Conservation (phyloP, 1,140 invertebrate genomes). For the fruit fly (Drosophila melanogaster) region Release_6_plus_ISO1_MT NT_033779.5:18214001-18214500, state of each 20-base stretch:
- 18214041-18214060: constrained; percentile 55
- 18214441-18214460: not conserved
- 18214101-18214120: constrained; percentile 61
- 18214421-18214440: not conserved
- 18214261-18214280: constrained; percentile 55
- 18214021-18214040: constrained; percentile 40
- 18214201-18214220: constrained; percentile 71
- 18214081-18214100: constrained; percentile 11
- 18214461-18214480: too few species aligned
- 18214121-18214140: constrained; percentile 71
- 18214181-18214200: constrained; percentile 78
- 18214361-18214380: constrained; percentile 8
- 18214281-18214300: constrained; percentile 34
- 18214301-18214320: constrained; percentile 37
- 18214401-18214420: not conserved
- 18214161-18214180: constrained; percentile 74
- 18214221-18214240: constrained; percentile 15
- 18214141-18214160: constrained; percentile 22
- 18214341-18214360: constrained; percentile 10
- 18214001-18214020: constrained; percentile 52
- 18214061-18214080: constrained; percentile 17
- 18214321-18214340: constrained; percentile 5
- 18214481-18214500: too few species aligned
- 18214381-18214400: constrained; percentile 1
- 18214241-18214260: constrained; percentile 10